phyloP scores from a whole-genome alignment of 2,113 vertebrate genomes.

The Aldabrachelys gigantea region DNA sequence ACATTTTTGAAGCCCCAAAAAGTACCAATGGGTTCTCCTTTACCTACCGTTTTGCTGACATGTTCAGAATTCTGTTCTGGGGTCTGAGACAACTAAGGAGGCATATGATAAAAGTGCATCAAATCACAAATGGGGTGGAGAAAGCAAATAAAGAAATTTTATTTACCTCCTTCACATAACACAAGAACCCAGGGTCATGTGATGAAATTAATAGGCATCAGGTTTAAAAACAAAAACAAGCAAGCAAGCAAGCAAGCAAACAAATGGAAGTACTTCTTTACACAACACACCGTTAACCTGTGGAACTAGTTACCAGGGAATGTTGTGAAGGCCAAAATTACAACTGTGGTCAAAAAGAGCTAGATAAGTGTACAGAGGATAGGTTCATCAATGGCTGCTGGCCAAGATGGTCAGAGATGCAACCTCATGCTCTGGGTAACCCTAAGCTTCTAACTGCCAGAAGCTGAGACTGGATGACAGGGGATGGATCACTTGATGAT shows the following conservation, averaged over 20 bases:
- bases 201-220: background rate
- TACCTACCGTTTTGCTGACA: too few relatives aligned
- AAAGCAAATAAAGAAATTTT: background rate
- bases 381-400: background rate
- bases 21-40: too few relatives aligned
- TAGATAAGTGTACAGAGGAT: too few relatives aligned
- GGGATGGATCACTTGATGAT: background rate
- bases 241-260: too few relatives aligned
- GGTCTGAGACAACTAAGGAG: background rate
- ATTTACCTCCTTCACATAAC: background rate
- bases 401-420: background rate
- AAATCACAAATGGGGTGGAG: background rate
- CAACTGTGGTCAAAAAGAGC: too few relatives aligned
- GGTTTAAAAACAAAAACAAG: too few relatives aligned
- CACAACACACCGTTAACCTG: background rate
- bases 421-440: too few relatives aligned
- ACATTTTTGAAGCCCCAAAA: too few relatives aligned
- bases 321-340: background rate
- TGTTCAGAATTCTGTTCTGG: background rate
- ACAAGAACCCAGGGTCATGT: background rate
- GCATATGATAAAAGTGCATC: background rate
- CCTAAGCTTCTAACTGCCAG: too few relatives aligned
- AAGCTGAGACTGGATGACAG: too few relatives aligned
- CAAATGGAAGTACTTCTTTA: too few relatives aligned
- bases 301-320: background rate